Evolutionary conservation across 2,797 vertebrate species (phyloP).

Genomic region (Onychomys leucogaster): DNA sequence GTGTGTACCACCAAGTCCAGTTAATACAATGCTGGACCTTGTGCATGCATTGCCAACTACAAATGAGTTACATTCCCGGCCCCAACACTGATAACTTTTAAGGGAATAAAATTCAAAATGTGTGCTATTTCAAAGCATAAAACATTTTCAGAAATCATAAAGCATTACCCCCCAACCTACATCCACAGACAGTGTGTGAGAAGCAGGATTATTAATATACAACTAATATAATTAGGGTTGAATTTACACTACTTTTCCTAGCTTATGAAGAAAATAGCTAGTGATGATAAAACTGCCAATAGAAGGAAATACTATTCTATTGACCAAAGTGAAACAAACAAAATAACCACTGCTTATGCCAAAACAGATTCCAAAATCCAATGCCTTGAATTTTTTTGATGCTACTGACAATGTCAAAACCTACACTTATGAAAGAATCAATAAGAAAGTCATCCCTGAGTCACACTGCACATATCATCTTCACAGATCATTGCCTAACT

Average conservation of each 20-base stretch:
- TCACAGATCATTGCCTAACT: background rate
- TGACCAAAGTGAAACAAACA: background rate
- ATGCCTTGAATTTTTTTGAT: background rate
- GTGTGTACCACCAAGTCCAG: background rate
- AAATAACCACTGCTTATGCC: background rate
- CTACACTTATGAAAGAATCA: background rate
- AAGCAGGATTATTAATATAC: background rate
- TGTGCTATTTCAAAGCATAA: background rate
- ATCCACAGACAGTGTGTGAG: background rate
- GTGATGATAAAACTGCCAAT: background rate
- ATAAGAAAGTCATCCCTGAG: background rate
- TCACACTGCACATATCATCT: background rate
- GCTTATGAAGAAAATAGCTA: slow-evolving; percentile 8
- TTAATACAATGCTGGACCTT: background rate
- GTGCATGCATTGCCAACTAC: background rate
- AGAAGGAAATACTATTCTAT: background rate
- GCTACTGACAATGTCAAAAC: background rate
- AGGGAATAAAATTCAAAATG: slow-evolving; percentile 32
- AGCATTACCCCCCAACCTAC: background rate
- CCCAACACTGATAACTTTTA: background rate
- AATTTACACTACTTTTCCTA: slow-evolving; percentile 42
- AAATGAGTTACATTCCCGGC: background rate
- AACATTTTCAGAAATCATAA: slow-evolving; percentile 35
- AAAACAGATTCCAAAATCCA: background rate
- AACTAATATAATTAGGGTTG: background rate